Base-by-base conservation (phyloP, 2,113 vertebrate genomes). In the Psittacara wagleri region DNA sequence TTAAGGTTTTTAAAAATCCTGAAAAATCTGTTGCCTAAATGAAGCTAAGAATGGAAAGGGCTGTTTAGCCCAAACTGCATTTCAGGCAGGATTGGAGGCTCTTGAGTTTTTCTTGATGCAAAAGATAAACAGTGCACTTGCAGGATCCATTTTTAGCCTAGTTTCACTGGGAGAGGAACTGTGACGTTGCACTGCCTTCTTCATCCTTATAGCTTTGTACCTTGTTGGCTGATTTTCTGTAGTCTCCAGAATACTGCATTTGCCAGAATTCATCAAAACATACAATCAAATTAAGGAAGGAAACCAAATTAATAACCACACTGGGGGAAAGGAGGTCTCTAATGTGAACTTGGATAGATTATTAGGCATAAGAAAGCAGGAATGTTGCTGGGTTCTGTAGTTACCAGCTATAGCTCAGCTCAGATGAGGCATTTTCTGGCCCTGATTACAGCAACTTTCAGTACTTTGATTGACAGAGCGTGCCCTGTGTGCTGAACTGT, bases 381-480 rank as follows among this genome's bases (percentile, higher is more conserved):
- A 90, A 81, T 86, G 84, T 70, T 66, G 51, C 46, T 0, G 11
- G 55, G 41, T 80, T 89, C 83, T 88, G 46, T 77, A 63, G 61
- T 55, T 89, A 35, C 76, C 69, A 70, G 68, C 90, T 93, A 93
- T 80, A 94, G 85, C 76, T 96, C 61, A 54, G 88, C 54, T 93
- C 17, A 67, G 63, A 68, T 67, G 83, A 70, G 35, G 61, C 43
- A 25, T 51, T 51, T 92, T 87, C 68, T 76, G 80, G 74, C 46
- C 70, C 80, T 35, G 75, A 68, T 59, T 80, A 19, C 78, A 77
- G 43, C 80, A 80, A 39, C 54, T 82, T 83, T 81, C 72, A 66
- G 37, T 33, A 59, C 79, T 52, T 48, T 74, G 92, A 93, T 67
- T 94, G 88, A 91, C 84, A 54, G 79, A 90, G 64, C 11, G 64